Base-by-base conservation (phyloP, 2,888 invertebrate genomes). In the Lasiommata megera region DNA sequence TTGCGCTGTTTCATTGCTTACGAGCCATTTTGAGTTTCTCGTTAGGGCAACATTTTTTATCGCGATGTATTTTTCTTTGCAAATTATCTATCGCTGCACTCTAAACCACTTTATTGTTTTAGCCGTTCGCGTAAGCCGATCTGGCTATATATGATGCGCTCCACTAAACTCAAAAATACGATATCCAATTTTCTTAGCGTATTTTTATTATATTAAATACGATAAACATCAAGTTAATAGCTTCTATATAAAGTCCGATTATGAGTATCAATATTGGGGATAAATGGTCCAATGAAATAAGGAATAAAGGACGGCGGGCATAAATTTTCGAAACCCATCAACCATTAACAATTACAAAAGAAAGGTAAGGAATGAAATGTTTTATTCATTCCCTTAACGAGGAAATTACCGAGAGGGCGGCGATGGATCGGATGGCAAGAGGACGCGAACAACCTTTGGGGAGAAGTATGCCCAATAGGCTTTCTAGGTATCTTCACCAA, bases 321-420 rank as follows among this genome's bases (percentile, higher is more conserved):
- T 82, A 84, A 83, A 84, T 87, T 85, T 80, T 81, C 80, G 83
- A 84, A 86, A 86, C 82, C 84, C 84, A 88, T 86, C 86, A 83
- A 81, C 88, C 85, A 87, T 88, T 88, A 90, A 88, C 87, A 88
- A 86, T 88, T 87, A 87, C 83, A 87, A 88, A 88, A 88, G 85
- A 87, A 88, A 86, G 84, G 84, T 84, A 85, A 85, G 86, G 84
- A 87, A 88, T 88, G 81, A 87, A 89, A 89, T 89, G 88, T 89
- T 90, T 90, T 89, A 90, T 89, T 90, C 89, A 88, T 89, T 83
- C 81, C 82, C 84, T 86, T 90, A 89, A 88, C 88, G 87, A 88
- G 88, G 83, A 88, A 88, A 89, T 90, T 88, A 88, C 88, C 80
- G 84, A 83, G 85, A 83, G 88, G 83, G 83, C 78, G 82, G 79